These are phyloP conservation scores for Solea senegalensis DNA, from an alignment of 2,113 vertebrate genomes.

Conservation along the genomic window DNA sequence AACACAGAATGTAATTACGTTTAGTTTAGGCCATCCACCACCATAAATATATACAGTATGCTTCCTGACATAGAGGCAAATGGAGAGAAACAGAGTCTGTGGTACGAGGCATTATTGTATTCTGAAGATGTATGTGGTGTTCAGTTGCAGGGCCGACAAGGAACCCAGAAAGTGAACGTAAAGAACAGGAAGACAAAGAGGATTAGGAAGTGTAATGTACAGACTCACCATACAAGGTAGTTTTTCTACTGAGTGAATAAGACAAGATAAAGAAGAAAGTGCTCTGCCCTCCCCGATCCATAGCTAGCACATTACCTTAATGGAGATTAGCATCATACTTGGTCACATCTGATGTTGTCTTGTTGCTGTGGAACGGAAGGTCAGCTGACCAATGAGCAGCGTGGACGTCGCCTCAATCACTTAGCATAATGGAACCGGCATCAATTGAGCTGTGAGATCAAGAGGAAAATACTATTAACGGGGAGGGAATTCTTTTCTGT, in stretches of 20 bases:
- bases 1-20: conserved; percentile 65
- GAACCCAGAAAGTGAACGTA: background rate
- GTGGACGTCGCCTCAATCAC: conserved; percentile 66
- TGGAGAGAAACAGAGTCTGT: conserved; percentile 34
- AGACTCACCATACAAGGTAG: conserved; percentile 15
- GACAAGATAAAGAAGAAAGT: conserved; percentile 24
- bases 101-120: conserved; percentile 46
- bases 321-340: conserved; percentile 76
- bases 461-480: conserved; percentile 67
- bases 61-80: conserved; percentile 56
- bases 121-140: conserved; percentile 41
- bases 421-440: conserved; percentile 78
- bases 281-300: conserved; percentile 33
- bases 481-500: conserved; percentile 56
- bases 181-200: background rate
- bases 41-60: conserved; percentile 50
- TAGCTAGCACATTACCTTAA: conserved; percentile 65
- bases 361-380: conserved; percentile 53
- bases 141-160: conserved; percentile 8
- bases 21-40: conserved; percentile 53
- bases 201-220: conserved; percentile 7
- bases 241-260: conserved; percentile 19
- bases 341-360: conserved; percentile 71
- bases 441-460: conserved; percentile 66
- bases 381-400: conserved; percentile 71